Base-by-base conservation (phyloP, 2,797 vertebrate species). In the Enteromius mattozi region DNA sequence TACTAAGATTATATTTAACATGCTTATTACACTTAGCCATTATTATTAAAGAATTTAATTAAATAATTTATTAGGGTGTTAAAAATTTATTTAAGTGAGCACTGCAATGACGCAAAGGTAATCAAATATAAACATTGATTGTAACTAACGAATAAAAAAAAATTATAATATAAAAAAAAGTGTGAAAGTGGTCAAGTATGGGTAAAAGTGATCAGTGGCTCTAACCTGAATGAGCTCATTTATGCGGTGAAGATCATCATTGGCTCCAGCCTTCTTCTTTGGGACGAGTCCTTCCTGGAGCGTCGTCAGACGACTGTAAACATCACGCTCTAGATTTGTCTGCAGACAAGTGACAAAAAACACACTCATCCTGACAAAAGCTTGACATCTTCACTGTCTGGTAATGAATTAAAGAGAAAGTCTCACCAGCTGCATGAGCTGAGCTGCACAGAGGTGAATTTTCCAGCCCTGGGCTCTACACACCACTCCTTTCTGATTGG, bases 381-480 rank as follows among this genome's bases (percentile, higher is more conserved):
- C 30, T n/a, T 19, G 16, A 49, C 51, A 17, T 68, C 3, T 33
- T 2, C 45, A 75, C 13, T n/a, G 63, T 13, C 54, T 54, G 19
- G 13, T 59, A 21, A 54, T 17, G 16, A 27, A 33, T 17, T 75
- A 37, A 76, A 75, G 51, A 35, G 10, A 45, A 40, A 30, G 0
- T 94, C 96, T 95, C 92, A 99, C 98, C 96, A 99, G 88, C 91
- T 99, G 97, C 19, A 97, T 93, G n/a, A 99, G 96, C 89, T 99
- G 98, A 17, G 98, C 97, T 0, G 98, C 98, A 91, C 98, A 99
- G 86, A 99, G 95, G 92, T 99, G 98, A 47, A 99, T 96, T 90
- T 99, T 99, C 98, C 98, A 99, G 86, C 98, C 98, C 89, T 99
- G 98, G 12, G 97, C 98, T 88, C 97, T 95, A 89, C 98, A 99